Evolutionary conservation across 2,113 vertebrate genomes (phyloP).

Genomic region (Atherinomorus stipes): DNA sequence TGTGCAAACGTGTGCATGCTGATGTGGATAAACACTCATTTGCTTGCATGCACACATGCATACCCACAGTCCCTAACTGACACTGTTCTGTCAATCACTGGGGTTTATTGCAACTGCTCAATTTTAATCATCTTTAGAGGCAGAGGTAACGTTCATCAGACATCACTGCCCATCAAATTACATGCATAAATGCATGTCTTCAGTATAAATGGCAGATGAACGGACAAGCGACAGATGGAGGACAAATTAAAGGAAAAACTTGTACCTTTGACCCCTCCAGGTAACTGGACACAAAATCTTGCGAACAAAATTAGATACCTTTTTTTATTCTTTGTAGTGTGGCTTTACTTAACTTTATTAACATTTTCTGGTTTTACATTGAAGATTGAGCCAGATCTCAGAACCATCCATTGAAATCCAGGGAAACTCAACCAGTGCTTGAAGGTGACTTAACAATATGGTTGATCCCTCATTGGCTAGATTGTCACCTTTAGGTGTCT

Average conservation of each 20-base stretch:
- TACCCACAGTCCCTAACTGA: constrained; percentile 25
- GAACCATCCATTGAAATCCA: no score
- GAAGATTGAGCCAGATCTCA: no score
- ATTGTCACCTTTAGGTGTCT: no score
- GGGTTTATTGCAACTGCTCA: constrained; percentile 27
- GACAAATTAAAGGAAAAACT: neutral
- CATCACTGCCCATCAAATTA: constrained; percentile 62
- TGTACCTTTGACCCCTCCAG: neutral
- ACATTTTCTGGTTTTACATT: no score
- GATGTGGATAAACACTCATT: neutral
- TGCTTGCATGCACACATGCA: neutral
- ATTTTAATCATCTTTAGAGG: constrained; percentile 67
- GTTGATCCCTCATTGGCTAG: no score
- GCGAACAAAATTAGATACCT: no score
- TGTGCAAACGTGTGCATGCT: constrained; percentile 6
- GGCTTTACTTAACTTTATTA: no score
- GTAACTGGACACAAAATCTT: no score
- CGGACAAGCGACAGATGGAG: neutral
- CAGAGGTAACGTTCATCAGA: constrained; percentile 41
- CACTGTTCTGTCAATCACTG: constrained; percentile 72
- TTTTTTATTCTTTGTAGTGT: no score
- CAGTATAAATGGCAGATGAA: constrained; percentile 39
- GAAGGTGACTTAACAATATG: no score
- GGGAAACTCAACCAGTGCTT: no score
- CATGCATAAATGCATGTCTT: constrained; percentile 23